A percentile compares a stretch with the other conserved stretches of the same genome.
Evolutionary conservation across 2,888 invertebrate species (phyloP).

Genomic region (Lasioglossum villosulum): DNA sequence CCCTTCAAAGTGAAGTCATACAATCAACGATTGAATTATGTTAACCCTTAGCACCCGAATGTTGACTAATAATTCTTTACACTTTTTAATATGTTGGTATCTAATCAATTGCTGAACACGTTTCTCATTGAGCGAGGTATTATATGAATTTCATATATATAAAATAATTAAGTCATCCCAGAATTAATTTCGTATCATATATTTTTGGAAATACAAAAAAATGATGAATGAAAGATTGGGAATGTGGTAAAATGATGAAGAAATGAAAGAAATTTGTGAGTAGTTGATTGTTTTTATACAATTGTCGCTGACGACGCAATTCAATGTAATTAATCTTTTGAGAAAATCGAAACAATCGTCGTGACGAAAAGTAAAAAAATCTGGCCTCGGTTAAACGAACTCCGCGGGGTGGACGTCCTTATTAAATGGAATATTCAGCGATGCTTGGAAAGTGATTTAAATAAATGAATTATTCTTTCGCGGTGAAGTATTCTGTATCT

Average conservation of each 20-base stretch:
- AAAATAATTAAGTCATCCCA: no score
- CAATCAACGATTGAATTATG: no score
- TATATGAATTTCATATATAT: no score
- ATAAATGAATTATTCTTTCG: conserved; percentile 4
- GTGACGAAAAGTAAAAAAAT: not conserved
- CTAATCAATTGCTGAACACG: no score
- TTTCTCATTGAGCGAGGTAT: no score
- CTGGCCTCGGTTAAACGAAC: not conserved
- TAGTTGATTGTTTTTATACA: not conserved
- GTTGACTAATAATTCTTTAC: no score
- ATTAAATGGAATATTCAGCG: conserved; percentile 2
- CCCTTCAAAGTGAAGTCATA: not conserved
- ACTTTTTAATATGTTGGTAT: no score
- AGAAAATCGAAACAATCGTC: not conserved
- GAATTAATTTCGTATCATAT: no score
- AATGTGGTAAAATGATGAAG: no score
- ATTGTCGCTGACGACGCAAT: not conserved
- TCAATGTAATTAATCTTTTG: not conserved
- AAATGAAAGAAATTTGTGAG: not conserved
- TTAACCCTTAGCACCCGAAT: no score
- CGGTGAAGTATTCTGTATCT: not conserved
- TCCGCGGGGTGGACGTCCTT: not conserved
- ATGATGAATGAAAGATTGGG: not conserved
- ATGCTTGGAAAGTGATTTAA: not conserved
- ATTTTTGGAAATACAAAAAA: not conserved